Percentiles rank a stretch among this genome's conserved stretches.
Conservation (phyloP, 2,113 vertebrate genomes). For the Alethe diademata region DNA sequence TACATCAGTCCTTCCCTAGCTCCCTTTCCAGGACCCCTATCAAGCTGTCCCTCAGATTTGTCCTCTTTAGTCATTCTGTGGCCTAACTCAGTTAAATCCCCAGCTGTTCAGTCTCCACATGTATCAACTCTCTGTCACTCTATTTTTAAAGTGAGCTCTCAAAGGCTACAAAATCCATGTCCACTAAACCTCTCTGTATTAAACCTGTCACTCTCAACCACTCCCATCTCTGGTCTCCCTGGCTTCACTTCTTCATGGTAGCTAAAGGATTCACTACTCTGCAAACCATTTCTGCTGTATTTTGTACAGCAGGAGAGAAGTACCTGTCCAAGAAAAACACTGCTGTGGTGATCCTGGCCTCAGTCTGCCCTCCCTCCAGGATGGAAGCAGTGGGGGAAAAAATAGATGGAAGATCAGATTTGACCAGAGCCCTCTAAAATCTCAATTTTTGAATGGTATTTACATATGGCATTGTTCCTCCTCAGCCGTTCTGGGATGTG, state of each 20-base stretch:
- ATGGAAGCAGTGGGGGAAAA: background rate
- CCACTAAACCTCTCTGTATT: background rate
- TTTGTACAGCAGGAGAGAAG: background rate
- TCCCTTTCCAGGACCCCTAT: background rate
- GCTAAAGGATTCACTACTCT: background rate
- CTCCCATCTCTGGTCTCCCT: background rate
- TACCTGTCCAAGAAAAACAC: background rate
- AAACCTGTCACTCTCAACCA: background rate
- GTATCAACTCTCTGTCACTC: background rate
- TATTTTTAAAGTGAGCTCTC: background rate
- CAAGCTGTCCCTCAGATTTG: background rate
- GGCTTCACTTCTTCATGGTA: background rate
- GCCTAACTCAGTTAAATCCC: background rate
- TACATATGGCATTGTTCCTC: background rate
- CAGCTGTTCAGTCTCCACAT: background rate
- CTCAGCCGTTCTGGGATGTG: background rate
- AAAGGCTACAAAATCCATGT: background rate
- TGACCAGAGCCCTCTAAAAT: background rate
- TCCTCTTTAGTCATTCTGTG: background rate
- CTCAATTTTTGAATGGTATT: accelerated
- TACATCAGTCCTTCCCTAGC: background rate
- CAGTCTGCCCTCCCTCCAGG: background rate
- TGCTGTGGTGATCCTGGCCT: background rate
- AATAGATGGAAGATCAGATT: background rate
- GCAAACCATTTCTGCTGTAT: background rate